Evolutionary conservation across 2,113 vertebrate genomes (phyloP), one percentile per base, ranked within the genome.

Genomic region (Polyodon spathula): DNA sequence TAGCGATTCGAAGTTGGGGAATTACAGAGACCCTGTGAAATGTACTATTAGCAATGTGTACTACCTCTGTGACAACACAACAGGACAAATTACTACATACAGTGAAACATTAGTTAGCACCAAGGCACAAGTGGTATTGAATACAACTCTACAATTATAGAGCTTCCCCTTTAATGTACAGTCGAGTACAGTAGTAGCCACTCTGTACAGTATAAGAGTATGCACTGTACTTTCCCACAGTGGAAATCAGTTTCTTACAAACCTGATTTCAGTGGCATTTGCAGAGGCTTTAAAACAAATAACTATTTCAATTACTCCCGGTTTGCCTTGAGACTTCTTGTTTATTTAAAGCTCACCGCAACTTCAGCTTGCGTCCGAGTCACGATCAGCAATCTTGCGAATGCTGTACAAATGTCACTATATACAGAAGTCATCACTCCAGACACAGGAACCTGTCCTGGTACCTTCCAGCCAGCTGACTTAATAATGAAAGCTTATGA

Each of bases 1-100:
- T 50, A 56, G 15, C 4, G 40, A 58, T 50, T 64, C 14, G 6
- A 11, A 69, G 68, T n/a, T 11, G 54, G 59, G 1, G 4, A 50
- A 50, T 27, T 27, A 27, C 27, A 52, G 4, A 17, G 58, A 48
- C 48, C 2, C 1, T 2, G 7, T 41, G 41, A 60, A 55, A 0
- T 0, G 16, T 37, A 27, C 60, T 17, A 54, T 43, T 14, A 67
- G 48, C 60, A 58, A 5, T 0, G 0, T 0, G 0, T 38, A 27
- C 17, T 27, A 27, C 27, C 27, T 27, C 16, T 37, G 11, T 0
- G 0, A n/a, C 3, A 38, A 11, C 50, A 1, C 27, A 27, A 27
- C 17, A 61, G 8, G 0, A 37, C 41, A 1, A 1, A 64, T 58
- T n/a, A 8, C 10, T 37, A 39, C 12, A 27, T 27, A 27, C 27